Evolutionary conservation across 1,140 invertebrate genomes (phyloP).

Genomic region (Lepeophtheirus salmonis): DNA sequence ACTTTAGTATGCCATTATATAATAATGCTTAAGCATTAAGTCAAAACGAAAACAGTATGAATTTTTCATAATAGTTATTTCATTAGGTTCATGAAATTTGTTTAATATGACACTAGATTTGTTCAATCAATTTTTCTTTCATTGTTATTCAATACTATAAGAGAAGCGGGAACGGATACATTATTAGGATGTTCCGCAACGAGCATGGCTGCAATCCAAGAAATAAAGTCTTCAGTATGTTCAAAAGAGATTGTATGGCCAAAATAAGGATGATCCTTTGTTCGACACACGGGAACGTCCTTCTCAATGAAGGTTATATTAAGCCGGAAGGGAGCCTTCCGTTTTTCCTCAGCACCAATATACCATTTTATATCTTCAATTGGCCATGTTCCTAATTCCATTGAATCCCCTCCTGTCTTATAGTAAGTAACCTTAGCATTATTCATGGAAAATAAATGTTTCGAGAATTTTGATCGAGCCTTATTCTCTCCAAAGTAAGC

Average conservation of each 20-base stretch:
- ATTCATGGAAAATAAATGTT: conserved; percentile 53
- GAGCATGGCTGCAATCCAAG: conserved; percentile 25
- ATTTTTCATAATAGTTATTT: no score
- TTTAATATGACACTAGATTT: no score
- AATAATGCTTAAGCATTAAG: no score
- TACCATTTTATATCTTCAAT: conserved; percentile 62
- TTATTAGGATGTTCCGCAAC: conserved; percentile 20
- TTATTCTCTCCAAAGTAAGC: conserved; percentile 52
- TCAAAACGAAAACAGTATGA: no score
- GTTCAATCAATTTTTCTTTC: conserved; percentile 3
- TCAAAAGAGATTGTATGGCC: conserved; percentile 24
- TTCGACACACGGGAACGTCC: conserved; percentile 39
- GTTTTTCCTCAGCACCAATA: conserved; percentile 53
- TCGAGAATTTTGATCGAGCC: conserved; percentile 48
- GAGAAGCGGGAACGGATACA: conserved; percentile 15
- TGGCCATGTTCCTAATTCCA: conserved; percentile 46
- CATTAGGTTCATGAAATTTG: no score
- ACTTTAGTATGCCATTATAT: no score
- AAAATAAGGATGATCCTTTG: conserved; percentile 23
- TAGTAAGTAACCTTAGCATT: conserved; percentile 54
- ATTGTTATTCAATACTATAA: not conserved
- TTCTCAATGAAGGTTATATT: conserved; percentile 51
- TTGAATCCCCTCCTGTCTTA: conserved; percentile 39
- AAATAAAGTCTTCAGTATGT: conserved; percentile 22
- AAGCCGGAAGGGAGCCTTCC: conserved; percentile 54